Evolutionary conservation across 2,113 vertebrate genomes (phyloP), one percentile per base, ranked within the genome.

Genomic region (Seriola rivoliana): DNA sequence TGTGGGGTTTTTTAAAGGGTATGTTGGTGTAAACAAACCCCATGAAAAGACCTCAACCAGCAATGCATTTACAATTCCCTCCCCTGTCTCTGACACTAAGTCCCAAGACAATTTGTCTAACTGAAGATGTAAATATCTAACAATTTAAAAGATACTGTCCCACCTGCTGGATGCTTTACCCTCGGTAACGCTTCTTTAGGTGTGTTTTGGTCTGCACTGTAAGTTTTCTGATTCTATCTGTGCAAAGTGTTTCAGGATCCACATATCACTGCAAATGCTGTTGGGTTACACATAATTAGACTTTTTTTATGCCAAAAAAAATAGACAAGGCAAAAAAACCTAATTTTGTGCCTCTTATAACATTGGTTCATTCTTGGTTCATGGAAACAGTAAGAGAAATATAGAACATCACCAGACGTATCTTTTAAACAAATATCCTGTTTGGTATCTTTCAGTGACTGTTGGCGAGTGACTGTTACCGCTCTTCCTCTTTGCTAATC

Each of bases 401-500:
- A 34, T 1, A n/a, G 59, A 68, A 25, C 8, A 58, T 52, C 40
- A 79, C 42, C 57, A 19, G 1, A 19, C 48, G 54, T 71, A 54
- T 71, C 38, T 62, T 71, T 44, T 5, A 25, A 69, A 58, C 72
- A 73, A 86, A 68, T 5, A 81, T 71, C 32, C 81, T 55, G 57
- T 57, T 8, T 5, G 14, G 14, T 11, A 40, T 71, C 44, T 38
- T 38, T 0, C 4, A 36, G 40, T 78, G 14, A n/a, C 6, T 32
- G 55, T 8, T 59, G 9, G 40, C 4, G 6, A 4, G 14, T 40
- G 58, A 48, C 19, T 66, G 66, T 34, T 9, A 65, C 52, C 32
- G 23, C 55, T 65, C 13, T 73, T 86, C 71, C 80, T 32, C 23
- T 76, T 71, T 59, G 16, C 60, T 80, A 60, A 69, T 69, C 62